A percentile compares a stretch with the other conserved stretches of the same genome.
These are phyloP conservation scores for Paguma larvata DNA, from an alignment of 2,797 vertebrate genomes.

Conservation along the genomic window DNA sequence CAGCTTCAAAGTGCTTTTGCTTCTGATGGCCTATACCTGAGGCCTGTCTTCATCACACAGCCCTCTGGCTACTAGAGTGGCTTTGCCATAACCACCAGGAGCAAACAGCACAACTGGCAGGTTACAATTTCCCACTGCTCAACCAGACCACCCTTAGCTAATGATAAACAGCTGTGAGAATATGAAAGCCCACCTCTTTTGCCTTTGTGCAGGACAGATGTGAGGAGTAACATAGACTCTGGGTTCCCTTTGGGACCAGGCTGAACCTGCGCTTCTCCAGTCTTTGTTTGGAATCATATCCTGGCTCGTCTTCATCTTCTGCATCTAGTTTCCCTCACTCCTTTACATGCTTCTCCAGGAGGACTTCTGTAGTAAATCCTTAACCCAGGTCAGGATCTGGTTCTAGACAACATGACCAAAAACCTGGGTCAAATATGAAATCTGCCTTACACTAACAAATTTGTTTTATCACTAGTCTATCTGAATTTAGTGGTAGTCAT, in stretches of 20 bases:
- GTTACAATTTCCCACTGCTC: accelerated
- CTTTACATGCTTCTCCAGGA: not conserved
- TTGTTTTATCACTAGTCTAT: not conserved
- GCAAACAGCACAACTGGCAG: accelerated
- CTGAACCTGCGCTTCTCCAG: not conserved
- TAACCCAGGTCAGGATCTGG: not conserved
- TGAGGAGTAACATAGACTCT: not conserved
- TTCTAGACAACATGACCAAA: not conserved
- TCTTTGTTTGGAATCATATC: not conserved
- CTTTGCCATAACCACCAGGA: not conserved
- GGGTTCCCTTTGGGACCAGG: not conserved
- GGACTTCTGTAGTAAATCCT: not conserved
- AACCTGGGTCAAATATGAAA: not conserved
- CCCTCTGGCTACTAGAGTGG: not conserved
- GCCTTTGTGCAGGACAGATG: not conserved
- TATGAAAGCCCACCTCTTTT: not conserved
- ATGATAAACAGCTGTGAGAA: not conserved
- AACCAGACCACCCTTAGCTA: not conserved
- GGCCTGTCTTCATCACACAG: not conserved
- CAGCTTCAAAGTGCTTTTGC: not conserved
- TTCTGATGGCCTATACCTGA: not conserved
- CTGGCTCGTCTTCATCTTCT: not conserved
- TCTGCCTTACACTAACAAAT: accelerated
- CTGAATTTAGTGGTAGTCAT: not conserved
- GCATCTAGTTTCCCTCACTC: too few relatives aligned